A percentile compares a stretch with the other conserved stretches of the same genome.
These are phyloP conservation scores for Phrynocephalus guinanensis DNA, from an alignment of 2,797 vertebrate species.

Conservation along the genomic window DNA sequence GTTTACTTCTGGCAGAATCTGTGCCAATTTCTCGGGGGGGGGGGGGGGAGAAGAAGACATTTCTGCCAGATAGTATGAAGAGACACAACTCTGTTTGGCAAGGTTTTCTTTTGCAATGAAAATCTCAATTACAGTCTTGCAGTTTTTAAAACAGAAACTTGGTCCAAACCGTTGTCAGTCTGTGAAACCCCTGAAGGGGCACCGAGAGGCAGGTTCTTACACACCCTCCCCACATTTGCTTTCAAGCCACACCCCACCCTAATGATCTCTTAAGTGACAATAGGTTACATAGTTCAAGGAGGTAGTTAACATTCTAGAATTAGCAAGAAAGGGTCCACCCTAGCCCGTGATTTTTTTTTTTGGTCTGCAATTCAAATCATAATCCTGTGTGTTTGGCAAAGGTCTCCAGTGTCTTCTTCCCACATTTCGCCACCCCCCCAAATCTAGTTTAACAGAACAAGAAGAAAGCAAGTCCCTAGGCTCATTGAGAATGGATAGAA, in stretches of 20 bases:
- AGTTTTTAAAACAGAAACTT: fast-evolving
- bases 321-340: background rate
- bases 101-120: conserved; percentile 19
- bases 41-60: conserved; percentile 32
- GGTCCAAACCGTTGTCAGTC: conserved; percentile 20
- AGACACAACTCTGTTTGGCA: background rate
- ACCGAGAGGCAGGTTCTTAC: conserved; percentile 23
- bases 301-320: conserved; percentile 27
- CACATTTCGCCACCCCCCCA: fast-evolving
- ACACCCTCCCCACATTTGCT: conserved; percentile 51
- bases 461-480: background rate
- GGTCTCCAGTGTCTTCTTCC: background rate
- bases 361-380: background rate
- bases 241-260: conserved; percentile 49
- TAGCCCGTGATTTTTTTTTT: background rate
- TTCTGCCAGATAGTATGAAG: conserved; percentile 14
- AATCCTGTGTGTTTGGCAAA: background rate
- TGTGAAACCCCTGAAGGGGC: conserved; percentile 24
- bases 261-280: conserved; percentile 34
- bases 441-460: background rate
- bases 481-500: fast-evolving
- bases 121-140: fast-evolving
- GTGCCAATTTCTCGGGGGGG: conserved; percentile 55
- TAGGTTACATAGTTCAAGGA: conserved; percentile 52
- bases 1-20: conserved; percentile 52